Percentiles rank a stretch among this genome's conserved stretches.
These are phyloP conservation scores for Cheirogaleus major DNA, from an alignment of 2,797 vertebrate species.

Conservation along the genomic window DNA sequence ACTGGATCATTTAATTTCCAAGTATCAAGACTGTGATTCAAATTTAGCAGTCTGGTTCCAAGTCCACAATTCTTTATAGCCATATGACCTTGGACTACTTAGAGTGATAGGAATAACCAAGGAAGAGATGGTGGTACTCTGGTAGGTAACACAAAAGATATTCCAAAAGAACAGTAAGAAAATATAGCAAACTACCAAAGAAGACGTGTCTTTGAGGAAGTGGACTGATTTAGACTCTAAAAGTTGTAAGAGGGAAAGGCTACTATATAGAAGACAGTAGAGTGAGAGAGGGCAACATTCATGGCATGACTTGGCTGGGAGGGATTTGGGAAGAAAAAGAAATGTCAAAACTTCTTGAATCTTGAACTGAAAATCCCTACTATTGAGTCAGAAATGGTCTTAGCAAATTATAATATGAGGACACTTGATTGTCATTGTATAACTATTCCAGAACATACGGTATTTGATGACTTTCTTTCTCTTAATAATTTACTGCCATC, in stretches of 20 bases:
- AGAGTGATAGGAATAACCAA: not conserved
- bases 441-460: not conserved
- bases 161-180: not conserved
- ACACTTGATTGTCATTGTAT: not conserved
- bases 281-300: no score
- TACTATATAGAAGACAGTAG: not conserved
- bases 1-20: not conserved
- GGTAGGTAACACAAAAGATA: not conserved
- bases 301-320: not conserved
- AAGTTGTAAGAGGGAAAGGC: not conserved
- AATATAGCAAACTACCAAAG: not conserved
- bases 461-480: not conserved
- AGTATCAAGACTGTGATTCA: not conserved
- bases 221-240: not conserved
- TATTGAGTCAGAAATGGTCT: not conserved
- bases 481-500: not conserved
- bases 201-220: not conserved
- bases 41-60: not conserved
- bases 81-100: not conserved
- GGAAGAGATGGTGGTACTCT: not conserved
- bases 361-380: not conserved
- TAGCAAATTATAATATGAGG: not conserved
- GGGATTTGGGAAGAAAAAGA: not conserved
- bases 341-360: not conserved
- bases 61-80: not conserved